Evolutionary conservation across 2,797 vertebrate genomes (phyloP).

Genomic region (Poeciliopsis paucimaculata): DNA sequence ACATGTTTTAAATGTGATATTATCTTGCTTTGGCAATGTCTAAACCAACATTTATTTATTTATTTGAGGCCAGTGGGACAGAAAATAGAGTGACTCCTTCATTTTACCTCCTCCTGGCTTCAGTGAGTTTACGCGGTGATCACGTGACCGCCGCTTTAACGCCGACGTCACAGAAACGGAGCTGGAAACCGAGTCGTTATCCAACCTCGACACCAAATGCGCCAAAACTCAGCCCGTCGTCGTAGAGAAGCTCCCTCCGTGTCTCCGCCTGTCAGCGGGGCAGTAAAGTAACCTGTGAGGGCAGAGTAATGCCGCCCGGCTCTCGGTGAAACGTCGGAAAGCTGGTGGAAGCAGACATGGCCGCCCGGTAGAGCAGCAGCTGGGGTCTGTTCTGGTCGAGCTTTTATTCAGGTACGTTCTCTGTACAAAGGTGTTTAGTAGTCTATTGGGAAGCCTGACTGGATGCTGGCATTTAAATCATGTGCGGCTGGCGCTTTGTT

Average conservation of each 20-base stretch:
- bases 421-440: neutral
- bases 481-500: no score
- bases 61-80: neutral
- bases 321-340: neutral
- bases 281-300: neutral
- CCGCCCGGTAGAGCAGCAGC: slow-evolving; percentile 22
- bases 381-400: neutral
- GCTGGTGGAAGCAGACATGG: slow-evolving; percentile 39
- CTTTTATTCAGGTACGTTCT: slow-evolving; percentile 41
- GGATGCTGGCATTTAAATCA: slow-evolving; percentile 1
- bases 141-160: slow-evolving; percentile 56
- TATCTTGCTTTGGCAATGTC: neutral
- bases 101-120: neutral
- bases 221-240: accelerated
- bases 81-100: neutral
- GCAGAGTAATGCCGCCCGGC: neutral
- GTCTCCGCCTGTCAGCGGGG: accelerated
- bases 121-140: slow-evolving; percentile 6
- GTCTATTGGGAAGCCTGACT: neutral
- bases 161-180: slow-evolving; percentile 58
- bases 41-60: neutral
- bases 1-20: neutral
- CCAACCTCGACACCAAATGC: neutral
- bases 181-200: slow-evolving; percentile 46
- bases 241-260: neutral